phyloP scores from a whole-genome alignment of 2,797 vertebrate genomes.

The Diceros bicornis region DNA sequence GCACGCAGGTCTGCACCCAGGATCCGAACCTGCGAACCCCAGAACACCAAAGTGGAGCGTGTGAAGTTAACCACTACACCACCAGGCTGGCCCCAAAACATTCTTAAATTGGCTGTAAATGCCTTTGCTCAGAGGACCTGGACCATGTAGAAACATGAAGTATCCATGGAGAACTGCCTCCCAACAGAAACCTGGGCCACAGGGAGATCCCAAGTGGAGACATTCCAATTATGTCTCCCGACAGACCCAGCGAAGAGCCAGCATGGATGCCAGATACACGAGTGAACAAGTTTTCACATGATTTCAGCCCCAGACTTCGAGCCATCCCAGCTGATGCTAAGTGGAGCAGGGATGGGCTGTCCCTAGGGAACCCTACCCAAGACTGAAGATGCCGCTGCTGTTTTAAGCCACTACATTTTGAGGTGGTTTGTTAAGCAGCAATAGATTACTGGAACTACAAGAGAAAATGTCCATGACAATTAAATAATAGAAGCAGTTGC shows the following conservation, averaged over 20 bases:
- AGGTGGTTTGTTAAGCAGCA: not conserved
- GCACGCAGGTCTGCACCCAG: no score
- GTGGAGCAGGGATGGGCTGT: not conserved
- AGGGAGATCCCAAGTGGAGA: not conserved
- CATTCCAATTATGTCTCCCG: not conserved
- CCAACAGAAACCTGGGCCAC: not conserved
- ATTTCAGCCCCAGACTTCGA: not conserved
- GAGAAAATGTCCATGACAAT: not conserved
- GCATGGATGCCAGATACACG: not conserved
- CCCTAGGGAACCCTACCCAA: not conserved
- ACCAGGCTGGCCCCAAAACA: not conserved
- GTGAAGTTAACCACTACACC: no score
- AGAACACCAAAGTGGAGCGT: no score
- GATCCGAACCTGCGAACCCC: no score
- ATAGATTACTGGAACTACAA: not conserved
- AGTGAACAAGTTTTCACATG: not conserved
- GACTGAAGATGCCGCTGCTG: not conserved
- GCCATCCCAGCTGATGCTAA: not conserved
- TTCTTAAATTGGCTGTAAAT: not conserved
- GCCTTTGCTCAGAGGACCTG: slow-evolving; percentile 37
- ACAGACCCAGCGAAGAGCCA: not conserved
- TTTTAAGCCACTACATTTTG: not conserved
- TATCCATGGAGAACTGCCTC: slow-evolving; percentile 47
- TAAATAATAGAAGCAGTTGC: not conserved
- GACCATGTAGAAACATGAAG: slow-evolving; percentile 27